phyloP scores from a whole-genome alignment of 2,797 vertebrate species.

The Acipenser ruthenus region DNA sequence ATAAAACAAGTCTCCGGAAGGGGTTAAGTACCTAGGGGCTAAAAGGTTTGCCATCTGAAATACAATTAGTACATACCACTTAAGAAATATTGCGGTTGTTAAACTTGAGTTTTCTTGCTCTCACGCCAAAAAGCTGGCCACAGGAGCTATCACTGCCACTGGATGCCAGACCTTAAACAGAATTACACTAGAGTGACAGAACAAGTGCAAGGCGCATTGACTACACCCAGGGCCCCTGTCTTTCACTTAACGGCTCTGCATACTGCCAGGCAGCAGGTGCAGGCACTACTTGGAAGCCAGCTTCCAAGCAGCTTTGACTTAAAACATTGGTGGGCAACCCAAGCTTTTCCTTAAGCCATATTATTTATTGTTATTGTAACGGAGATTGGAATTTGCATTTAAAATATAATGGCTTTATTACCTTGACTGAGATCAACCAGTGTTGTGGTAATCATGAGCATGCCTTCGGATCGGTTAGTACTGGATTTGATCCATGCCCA shows the following conservation, averaged over 20 bases:
- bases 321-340: slow-evolving; percentile 1
- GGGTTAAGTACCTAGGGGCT: neutral
- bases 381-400: slow-evolving; percentile 8
- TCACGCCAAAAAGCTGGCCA: neutral
- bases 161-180: slow-evolving; percentile 1
- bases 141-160: neutral
- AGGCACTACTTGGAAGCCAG: slow-evolving; percentile 21
- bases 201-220: neutral
- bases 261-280: slow-evolving; percentile 5
- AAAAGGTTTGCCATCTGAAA: neutral
- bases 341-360: slow-evolving; percentile 4
- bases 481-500: too few species aligned
- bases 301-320: neutral
- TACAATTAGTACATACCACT: neutral
- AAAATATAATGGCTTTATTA: slow-evolving; percentile 15
- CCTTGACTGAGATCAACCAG: slow-evolving; percentile 19
- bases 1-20: too few species aligned
- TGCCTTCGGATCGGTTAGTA: too few species aligned
- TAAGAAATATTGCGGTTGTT: neutral
- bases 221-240: neutral
- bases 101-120: slow-evolving; percentile 1
- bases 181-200: neutral
- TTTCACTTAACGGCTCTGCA: neutral
- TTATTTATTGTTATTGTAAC: too few species aligned
- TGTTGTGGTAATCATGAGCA: neutral